Conservation (phyloP, 2,888 invertebrate species). For the Volucella inanis region DNA sequence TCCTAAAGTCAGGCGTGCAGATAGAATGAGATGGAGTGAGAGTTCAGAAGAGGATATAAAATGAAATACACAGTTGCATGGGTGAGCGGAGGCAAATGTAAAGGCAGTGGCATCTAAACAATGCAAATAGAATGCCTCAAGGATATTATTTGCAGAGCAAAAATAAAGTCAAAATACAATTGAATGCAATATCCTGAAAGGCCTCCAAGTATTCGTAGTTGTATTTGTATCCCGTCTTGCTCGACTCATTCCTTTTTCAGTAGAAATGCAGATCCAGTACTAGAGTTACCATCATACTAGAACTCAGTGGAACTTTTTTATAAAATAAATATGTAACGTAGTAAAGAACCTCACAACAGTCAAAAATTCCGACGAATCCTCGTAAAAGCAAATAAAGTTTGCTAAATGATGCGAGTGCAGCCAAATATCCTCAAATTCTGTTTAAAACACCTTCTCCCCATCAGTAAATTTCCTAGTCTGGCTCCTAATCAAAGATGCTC, state of each 20-base stretch:
- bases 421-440: no score
- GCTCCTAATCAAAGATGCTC: no score
- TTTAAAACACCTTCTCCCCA: no score
- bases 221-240: slow-evolving; percentile 39
- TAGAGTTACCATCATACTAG: no score
- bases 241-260: neutral
- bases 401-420: no score
- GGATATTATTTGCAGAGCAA: slow-evolving; percentile 74
- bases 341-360: no score
- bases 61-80: neutral
- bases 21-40: slow-evolving; percentile 51
- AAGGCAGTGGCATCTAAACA: slow-evolving; percentile 62
- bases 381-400: no score
- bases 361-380: no score
- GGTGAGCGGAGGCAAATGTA: neutral
- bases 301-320: no score
- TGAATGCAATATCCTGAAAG: slow-evolving; percentile 75
- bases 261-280: no score
- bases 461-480: no score
- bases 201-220: slow-evolving; percentile 69
- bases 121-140: slow-evolving; percentile 74
- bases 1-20: slow-evolving; percentile 58
- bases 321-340: no score
- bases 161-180: slow-evolving; percentile 74
- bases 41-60: neutral